Evolutionary conservation across 2,888 invertebrate species (phyloP), one percentile per base, ranked within the genome.

Genomic region (Frankliniella intonsa): DNA sequence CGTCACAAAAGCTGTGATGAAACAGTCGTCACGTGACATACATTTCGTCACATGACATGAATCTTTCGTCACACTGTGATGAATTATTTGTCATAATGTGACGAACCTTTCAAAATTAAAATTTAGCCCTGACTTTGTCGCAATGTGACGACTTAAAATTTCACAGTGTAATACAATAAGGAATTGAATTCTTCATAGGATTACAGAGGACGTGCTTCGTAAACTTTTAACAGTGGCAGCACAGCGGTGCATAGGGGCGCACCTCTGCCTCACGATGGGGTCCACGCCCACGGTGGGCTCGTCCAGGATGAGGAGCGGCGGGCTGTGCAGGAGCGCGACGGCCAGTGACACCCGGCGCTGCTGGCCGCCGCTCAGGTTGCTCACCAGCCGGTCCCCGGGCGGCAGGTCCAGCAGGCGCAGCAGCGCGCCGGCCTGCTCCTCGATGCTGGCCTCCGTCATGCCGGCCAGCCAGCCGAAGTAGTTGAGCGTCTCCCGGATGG

Each of bases 221-320:
- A n/a, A n/a, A n/a, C n/a, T n/a, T n/a, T n/a, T n/a, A n/a, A n/a
- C n/a, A n/a, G n/a, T n/a, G n/a, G n/a, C n/a, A n/a, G n/a, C n/a
- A n/a, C n/a, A n/a, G 14, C n/a, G 14, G 19, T 14, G 62, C 62
- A 14, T 10, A 17, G 62, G 25, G 22, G 25, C 69, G 9, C 22
- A 76, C 69, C 69, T 86, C 84, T 86, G 85, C 69, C 87, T 82
- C 10, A 90, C 85, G 11, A 89, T 84, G 0, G 89, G 89, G 85
- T 90, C 90, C 22, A 90, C 89, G 1, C 90, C 90, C 8, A 90
- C 90, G 3, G 90, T 90, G 7, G 90, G 89, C 84, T 90, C 90
- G 85, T 90, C 90, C 82, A 90, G 85, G 80, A 90, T 89, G 51
- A 90, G 86, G 50, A 90, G 85, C 83, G 88, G 88, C 0, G 90